phyloP scores from a whole-genome alignment of 2,113 vertebrate genomes.

The Thymallus thymallus region DNA sequence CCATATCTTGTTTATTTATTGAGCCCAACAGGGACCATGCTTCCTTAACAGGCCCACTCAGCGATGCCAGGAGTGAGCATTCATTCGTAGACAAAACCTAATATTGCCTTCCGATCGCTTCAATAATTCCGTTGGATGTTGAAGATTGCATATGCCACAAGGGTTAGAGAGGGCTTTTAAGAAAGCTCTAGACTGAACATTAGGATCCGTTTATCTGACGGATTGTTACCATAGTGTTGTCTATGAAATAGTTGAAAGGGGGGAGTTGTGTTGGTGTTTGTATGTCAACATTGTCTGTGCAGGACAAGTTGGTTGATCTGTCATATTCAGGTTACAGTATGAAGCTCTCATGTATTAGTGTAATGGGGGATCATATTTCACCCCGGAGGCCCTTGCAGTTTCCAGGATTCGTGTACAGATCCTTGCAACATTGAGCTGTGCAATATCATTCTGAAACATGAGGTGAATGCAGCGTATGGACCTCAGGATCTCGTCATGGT shows the following conservation, averaged over 20 bases:
- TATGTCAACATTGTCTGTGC: background rate
- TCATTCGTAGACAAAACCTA: background rate
- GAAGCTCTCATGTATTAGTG: constrained; percentile 13
- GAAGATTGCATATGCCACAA: constrained; percentile 22
- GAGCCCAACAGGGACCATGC: background rate
- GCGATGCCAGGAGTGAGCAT: background rate
- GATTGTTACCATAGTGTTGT: constrained; percentile 12
- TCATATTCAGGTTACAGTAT: background rate
- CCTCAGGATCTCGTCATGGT: too few relatives aligned
- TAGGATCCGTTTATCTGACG: too few relatives aligned
- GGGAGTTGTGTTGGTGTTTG: background rate
- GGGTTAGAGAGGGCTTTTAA: constrained; percentile 46
- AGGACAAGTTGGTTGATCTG: background rate
- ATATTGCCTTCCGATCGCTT: background rate
- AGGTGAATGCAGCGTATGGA: too few relatives aligned
- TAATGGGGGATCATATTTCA: constrained; percentile 52
- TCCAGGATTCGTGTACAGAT: too few relatives aligned
- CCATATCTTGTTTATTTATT: background rate
- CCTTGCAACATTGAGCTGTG: too few relatives aligned
- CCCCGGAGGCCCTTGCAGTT: constrained; percentile 42
- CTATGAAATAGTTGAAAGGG: too few relatives aligned
- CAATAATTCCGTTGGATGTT: background rate
- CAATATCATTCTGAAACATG: too few relatives aligned
- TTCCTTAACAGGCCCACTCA: too few relatives aligned
- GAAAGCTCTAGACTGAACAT: background rate